These are phyloP conservation scores for Drosophila rubida DNA, from an alignment of 2,888 invertebrate genomes.

Conservation along the genomic window DNA sequence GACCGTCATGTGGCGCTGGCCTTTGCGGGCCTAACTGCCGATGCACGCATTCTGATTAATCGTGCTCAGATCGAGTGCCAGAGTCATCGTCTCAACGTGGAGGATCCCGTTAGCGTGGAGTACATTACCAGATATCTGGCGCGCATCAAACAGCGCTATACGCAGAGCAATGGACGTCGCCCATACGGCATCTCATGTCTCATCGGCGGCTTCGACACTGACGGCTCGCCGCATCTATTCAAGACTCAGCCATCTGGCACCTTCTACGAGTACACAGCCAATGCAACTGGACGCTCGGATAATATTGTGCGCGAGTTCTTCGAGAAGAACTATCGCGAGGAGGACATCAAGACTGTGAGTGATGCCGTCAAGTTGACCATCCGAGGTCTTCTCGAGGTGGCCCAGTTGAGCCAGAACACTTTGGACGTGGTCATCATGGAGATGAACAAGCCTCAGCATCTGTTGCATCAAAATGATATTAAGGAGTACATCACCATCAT, in stretches of 20 bases:
- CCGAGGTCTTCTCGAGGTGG: not conserved
- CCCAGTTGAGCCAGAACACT: not conserved
- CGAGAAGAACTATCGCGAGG: not conserved
- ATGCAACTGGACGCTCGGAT: conserved; percentile 98
- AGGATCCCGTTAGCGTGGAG: conserved; percentile 99
- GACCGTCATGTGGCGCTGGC: conserved; percentile 98
- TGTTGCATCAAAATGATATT: not conserved
- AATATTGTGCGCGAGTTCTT: conserved; percentile 98
- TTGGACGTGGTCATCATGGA: not conserved
- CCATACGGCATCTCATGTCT: conserved; percentile 99
- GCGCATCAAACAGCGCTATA: not conserved
- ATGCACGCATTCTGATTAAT: conserved; percentile 98
- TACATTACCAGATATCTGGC: conserved; percentile 90
- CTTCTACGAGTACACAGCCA: conserved; percentile 97
- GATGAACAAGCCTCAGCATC: not conserved
- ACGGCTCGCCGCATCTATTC: conserved; percentile 97
- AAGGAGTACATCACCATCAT: not conserved
- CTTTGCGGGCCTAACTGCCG: conserved; percentile 92
- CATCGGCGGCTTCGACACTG: conserved; percentile 98
- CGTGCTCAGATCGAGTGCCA: conserved; percentile 99
- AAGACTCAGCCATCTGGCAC: conserved; percentile 99
- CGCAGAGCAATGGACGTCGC: conserved; percentile 92
- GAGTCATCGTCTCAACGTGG: conserved; percentile 98
- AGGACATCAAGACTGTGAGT: conserved; percentile 90
- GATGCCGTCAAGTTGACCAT: conserved; percentile 89